Percentiles rank a stretch among this genome's conserved stretches.
These are phyloP conservation scores for Tuta absoluta DNA, from an alignment of 2,888 invertebrate species.

Conservation along the genomic window DNA sequence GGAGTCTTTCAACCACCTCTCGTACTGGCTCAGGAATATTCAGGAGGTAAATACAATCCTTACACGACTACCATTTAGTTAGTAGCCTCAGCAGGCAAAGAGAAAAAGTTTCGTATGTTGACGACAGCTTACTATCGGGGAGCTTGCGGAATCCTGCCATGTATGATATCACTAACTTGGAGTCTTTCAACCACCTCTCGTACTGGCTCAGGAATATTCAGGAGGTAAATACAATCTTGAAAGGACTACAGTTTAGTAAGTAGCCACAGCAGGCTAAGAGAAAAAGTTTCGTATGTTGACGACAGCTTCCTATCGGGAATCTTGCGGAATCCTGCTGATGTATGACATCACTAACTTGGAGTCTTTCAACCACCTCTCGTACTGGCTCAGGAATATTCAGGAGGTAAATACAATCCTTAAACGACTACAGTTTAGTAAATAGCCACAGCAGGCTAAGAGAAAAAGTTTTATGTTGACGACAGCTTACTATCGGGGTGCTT, in stretches of 20 bases:
- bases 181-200: conserved; percentile 94
- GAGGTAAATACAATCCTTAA: conserved; percentile 79
- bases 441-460: conserved; percentile 91
- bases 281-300: background rate
- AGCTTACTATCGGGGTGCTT: conserved; percentile 69
- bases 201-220: conserved; percentile 96
- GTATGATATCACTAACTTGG: conserved; percentile 94
- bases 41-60: conserved; percentile 84
- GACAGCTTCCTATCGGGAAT: conserved; percentile 84
- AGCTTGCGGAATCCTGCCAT: conserved; percentile 91
- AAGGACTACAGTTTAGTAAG: background rate
- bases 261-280: background rate
- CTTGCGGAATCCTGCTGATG: conserved; percentile 95
- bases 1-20: conserved; percentile 94
- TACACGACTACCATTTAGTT: no score
- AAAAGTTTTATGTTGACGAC: conserved; percentile 88
- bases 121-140: conserved; percentile 83
- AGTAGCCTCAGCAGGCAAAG: conserved; percentile 93
- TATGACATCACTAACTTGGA: conserved; percentile 94
- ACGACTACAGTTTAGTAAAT: background rate
- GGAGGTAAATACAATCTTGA: conserved; percentile 79
- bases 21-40: conserved; percentile 94
- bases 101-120: conserved; percentile 88
- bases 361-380: conserved; percentile 94
- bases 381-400: conserved; percentile 95